These are phyloP conservation scores for Azorinus chamasolen DNA, from an alignment of 2,888 invertebrate species.

Conservation along the genomic window DNA sequence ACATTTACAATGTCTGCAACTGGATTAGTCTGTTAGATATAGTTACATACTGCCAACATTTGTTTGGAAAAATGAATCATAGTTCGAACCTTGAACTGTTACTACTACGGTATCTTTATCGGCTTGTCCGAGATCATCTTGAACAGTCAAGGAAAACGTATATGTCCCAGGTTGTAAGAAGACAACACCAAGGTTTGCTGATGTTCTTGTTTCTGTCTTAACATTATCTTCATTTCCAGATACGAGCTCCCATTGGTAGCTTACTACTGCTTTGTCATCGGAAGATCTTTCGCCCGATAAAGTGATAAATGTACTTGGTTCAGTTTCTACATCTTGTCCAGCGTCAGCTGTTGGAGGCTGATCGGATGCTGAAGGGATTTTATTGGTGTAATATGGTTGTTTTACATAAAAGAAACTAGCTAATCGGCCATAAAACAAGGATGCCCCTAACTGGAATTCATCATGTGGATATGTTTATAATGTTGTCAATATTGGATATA, in stretches of 20 bases:
- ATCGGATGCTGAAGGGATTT: slow-evolving; percentile 18
- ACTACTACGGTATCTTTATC: slow-evolving; percentile 39
- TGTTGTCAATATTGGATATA: no score
- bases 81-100: slow-evolving; percentile 31
- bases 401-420: no score
- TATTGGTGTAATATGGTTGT: no score
- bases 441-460: not conserved
- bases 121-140: slow-evolving; percentile 36
- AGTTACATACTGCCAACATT: no score
- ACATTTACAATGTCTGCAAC: no score
- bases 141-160: slow-evolving; percentile 29
- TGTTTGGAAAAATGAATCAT: not conserved
- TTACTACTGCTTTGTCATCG: slow-evolving; percentile 34
- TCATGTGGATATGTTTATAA: no score
- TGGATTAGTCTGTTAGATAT: no score
- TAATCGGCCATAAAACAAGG: not conserved
- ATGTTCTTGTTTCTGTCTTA: not conserved
- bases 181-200: slow-evolving; percentile 6
- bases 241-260: slow-evolving; percentile 31
- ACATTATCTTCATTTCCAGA: slow-evolving; percentile 2
- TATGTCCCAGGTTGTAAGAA: slow-evolving; percentile 30
- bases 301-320: slow-evolving; percentile 24
- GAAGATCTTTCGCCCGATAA: slow-evolving; percentile 34
- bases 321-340: slow-evolving; percentile 31
- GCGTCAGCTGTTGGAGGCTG: slow-evolving; percentile 44